Evolutionary conservation across 1,140 invertebrate species (phyloP).

Genomic region (roundworm (Caenorhabditis elegans)): DNA sequence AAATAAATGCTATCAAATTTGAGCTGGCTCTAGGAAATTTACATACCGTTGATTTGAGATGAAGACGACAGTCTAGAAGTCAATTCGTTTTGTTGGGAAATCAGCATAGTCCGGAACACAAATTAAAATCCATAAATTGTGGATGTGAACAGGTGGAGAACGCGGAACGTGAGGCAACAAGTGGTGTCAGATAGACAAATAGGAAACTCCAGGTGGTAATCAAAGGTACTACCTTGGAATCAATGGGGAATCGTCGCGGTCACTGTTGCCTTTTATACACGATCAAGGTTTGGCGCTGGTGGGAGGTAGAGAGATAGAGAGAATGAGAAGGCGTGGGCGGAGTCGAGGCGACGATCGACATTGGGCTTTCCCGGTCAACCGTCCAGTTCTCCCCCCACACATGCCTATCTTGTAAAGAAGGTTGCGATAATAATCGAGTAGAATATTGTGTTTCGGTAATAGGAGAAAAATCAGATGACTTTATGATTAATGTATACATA

Average conservation of each 20-base stretch:
- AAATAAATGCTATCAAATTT: neutral
- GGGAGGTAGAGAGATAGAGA: neutral
- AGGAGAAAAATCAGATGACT: slow-evolving; percentile 16
- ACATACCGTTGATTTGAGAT: neutral
- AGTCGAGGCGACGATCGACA: slow-evolving; percentile 9
- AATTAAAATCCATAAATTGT: slow-evolving; percentile 16
- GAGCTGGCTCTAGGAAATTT: neutral
- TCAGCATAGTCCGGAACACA: slow-evolving; percentile 20
- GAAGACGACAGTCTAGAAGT: neutral
- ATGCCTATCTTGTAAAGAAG: neutral
- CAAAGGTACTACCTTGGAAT: slow-evolving; percentile 1
- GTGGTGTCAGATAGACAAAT: neutral
- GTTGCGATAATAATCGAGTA: neutral
- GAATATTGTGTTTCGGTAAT: slow-evolving; percentile 24
- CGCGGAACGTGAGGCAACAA: neutral
- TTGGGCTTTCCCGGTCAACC: slow-evolving; percentile 31
- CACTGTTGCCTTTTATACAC: slow-evolving; percentile 27
- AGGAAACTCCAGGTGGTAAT: slow-evolving; percentile 20
- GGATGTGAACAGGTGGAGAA: neutral
- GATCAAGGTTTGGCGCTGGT: neutral
- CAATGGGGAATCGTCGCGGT: neutral
- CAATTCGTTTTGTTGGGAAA: neutral
- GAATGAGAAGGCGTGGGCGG: slow-evolving; percentile 6
- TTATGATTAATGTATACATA: neutral
- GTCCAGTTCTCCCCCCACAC: neutral